Conservation (phyloP, 2,113 vertebrate species). For the Sapajus apella region DNA sequence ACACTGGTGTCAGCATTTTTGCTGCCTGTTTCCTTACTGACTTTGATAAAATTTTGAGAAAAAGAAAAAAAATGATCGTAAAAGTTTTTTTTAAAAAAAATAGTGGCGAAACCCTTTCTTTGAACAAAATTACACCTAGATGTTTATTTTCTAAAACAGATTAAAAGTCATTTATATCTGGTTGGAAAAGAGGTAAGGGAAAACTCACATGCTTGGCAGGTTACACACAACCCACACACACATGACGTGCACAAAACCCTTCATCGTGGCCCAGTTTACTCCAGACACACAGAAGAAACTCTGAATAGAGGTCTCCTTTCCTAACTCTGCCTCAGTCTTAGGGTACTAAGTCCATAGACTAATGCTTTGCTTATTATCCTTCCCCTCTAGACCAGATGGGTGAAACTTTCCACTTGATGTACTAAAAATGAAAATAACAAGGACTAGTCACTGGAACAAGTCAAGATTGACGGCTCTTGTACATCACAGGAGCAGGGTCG, state of each 20-base stretch:
- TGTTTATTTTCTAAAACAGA: not conserved
- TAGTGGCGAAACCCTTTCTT: slow-evolving; percentile 23
- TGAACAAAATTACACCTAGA: not conserved
- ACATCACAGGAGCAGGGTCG: not conserved
- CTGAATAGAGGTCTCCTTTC: not conserved
- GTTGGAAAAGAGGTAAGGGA: not conserved
- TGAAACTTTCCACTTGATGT: not conserved
- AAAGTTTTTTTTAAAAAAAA: not conserved
- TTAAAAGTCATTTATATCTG: not conserved
- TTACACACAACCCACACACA: not conserved
- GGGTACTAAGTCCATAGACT: not conserved
- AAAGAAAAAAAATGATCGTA: not conserved
- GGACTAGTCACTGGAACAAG: not conserved
- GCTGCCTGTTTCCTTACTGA: not conserved
- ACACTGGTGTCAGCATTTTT: not conserved
- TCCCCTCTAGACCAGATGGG: not conserved
- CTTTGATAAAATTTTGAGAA: slow-evolving; percentile 21
- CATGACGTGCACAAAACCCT: not conserved
- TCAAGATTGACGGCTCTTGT: not conserved
- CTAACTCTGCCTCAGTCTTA: not conserved
- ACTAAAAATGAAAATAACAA: not conserved
- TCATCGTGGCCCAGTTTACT: not conserved
- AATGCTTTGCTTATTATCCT: not conserved
- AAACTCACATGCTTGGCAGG: not conserved
- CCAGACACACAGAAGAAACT: not conserved